phyloP scores from a whole-genome alignment of 2,113 vertebrate species.

The Orientallactaga bullata region DNA sequence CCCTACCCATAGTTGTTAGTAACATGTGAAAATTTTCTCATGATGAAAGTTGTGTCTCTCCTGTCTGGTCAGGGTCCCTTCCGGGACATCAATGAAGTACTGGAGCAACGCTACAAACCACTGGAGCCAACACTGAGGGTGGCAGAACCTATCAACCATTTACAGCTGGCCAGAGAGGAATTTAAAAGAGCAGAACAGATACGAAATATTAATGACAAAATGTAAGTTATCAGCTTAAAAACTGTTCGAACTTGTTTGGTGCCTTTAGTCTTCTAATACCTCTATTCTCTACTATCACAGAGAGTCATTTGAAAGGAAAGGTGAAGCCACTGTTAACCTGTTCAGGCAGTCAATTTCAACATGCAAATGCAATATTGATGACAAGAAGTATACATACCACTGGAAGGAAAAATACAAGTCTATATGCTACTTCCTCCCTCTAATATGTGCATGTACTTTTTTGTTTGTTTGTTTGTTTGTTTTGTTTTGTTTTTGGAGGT shows the following conservation, averaged over 20 bases:
- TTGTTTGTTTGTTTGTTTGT: too few relatives aligned
- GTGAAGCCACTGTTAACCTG: neutral
- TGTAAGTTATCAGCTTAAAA: slow-evolving; percentile 84
- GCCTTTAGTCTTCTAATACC: slow-evolving; percentile 41
- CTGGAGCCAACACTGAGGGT: slow-evolving; percentile 89
- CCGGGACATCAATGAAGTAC: slow-evolving; percentile 87
- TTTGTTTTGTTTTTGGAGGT: too few relatives aligned
- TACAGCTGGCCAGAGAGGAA: slow-evolving; percentile 86
- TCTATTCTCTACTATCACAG: slow-evolving; percentile 21
- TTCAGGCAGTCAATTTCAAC: neutral
- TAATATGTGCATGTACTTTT: neutral
- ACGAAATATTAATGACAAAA: slow-evolving; percentile 80
- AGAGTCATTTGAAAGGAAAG: slow-evolving; percentile 66
- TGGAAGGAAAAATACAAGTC: neutral
- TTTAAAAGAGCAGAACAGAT: slow-evolving; percentile 82
- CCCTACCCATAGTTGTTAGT: slow-evolving; percentile 56
- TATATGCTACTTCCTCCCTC: too few relatives aligned
- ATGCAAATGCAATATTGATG: neutral
- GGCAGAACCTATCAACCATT: slow-evolving; percentile 87
- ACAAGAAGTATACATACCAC: neutral
- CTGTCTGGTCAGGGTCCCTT: slow-evolving; percentile 90
- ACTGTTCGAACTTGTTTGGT: neutral
- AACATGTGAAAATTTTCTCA: neutral
- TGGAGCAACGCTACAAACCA: slow-evolving; percentile 89
- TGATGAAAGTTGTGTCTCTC: slow-evolving; percentile 68